A percentile compares a stretch with the other conserved stretches of the same genome.
Evolutionary conservation across 2,113 vertebrate species (phyloP).

Genomic region (Peucedramus taeniatus): DNA sequence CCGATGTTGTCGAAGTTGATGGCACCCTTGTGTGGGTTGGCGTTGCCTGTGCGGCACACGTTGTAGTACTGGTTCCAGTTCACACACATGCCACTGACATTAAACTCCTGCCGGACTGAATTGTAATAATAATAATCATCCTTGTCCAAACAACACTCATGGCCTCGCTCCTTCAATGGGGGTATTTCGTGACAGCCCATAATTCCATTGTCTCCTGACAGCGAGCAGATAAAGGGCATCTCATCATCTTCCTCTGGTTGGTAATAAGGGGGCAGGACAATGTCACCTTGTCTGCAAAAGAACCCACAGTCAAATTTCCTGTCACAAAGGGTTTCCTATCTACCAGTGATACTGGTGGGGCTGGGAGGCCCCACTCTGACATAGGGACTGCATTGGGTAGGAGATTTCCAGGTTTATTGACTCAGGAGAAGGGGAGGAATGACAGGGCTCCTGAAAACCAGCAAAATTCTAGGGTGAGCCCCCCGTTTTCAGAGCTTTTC

Average conservation of each 20-base stretch:
- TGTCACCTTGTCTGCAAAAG: conserved; percentile 78
- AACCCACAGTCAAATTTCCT: neutral
- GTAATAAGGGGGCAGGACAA: conserved; percentile 90
- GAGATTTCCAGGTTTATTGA: neutral
- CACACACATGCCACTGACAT: conserved; percentile 85
- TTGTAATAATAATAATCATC: conserved; percentile 86
- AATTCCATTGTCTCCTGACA: conserved; percentile 95
- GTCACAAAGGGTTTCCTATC: neutral
- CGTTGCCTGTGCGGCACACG: conserved; percentile 86
- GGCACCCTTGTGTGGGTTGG: conserved; percentile 94
- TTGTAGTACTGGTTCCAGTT: conserved; percentile 99
- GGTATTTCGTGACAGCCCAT: conserved; percentile 94
- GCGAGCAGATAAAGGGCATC: conserved; percentile 96
- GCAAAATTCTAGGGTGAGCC: neutral
- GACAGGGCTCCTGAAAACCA: neutral
- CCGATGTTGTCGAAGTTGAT: conserved; percentile 99
- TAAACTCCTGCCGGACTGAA: conserved; percentile 79
- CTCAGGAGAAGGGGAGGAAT: neutral
- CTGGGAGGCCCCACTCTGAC: neutral
- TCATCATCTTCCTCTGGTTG: conserved; percentile 92
- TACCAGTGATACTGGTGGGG: neutral
- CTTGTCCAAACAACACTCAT: conserved; percentile 89
- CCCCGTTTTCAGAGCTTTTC: neutral
- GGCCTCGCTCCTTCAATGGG: conserved; percentile 83
- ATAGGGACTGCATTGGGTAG: neutral